Conservation (phyloP, 1,140 invertebrate species). For the Trichonephila inaurata region DNA sequence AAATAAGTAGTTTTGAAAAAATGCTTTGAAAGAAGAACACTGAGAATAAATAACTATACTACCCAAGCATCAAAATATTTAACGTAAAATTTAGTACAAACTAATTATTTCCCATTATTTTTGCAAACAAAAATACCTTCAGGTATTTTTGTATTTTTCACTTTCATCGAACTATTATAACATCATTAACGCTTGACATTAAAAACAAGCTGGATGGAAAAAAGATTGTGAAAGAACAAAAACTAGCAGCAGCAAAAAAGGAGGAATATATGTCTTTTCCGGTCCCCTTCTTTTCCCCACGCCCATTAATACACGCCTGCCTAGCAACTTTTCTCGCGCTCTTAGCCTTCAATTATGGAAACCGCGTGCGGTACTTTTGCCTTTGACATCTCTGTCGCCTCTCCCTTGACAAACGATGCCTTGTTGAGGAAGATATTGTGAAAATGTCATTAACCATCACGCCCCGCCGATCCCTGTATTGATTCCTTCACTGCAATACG, state of each 20-base stretch:
- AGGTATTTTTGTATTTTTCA: background rate
- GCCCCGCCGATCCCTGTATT: constrained; percentile 53
- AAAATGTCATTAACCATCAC: constrained; percentile 70
- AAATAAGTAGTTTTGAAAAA: background rate
- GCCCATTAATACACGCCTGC: constrained; percentile 33
- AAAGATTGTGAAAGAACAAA: background rate
- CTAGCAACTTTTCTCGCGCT: background rate
- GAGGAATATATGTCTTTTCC: constrained; percentile 6
- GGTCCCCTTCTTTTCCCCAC: background rate
- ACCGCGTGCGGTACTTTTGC: constrained; percentile 67
- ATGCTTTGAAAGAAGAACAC: background rate
- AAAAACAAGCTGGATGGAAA: constrained; percentile 6
- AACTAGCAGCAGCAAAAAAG: background rate
- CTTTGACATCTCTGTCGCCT: constrained; percentile 63
- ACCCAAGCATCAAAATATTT: background rate
- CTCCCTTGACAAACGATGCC: constrained; percentile 67
- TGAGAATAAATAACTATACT: background rate
- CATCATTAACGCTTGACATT: constrained; percentile 35
- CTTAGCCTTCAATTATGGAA: constrained; percentile 59
- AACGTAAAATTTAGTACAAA: background rate
- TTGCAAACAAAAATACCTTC: background rate
- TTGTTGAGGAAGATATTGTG: constrained; percentile 70
- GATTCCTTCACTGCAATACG: background rate
- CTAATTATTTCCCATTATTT: background rate
- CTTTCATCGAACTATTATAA: constrained; percentile 55